Percentiles rank a stretch among this genome's conserved stretches.
Evolutionary conservation across 2,797 vertebrate species (phyloP).

Genomic region (Coluber constrictor): DNA sequence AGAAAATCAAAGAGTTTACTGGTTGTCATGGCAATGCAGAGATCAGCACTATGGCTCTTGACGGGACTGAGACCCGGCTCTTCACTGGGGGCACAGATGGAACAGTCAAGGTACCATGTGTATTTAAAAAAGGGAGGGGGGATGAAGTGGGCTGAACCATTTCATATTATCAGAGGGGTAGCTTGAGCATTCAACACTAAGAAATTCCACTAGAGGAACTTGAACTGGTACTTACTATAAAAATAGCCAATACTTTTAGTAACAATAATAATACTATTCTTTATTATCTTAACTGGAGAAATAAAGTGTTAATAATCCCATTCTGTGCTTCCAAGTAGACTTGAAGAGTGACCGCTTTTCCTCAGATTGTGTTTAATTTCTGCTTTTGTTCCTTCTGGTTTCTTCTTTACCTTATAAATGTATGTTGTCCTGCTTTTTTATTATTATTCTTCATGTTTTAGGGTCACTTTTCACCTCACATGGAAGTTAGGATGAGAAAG

Average conservation of each 20-base stretch:
- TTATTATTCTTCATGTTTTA: neutral
- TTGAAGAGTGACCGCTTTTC: neutral
- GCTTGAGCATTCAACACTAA: neutral
- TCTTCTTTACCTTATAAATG: neutral
- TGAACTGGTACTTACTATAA: neutral
- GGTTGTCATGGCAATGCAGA: conserved; percentile 80
- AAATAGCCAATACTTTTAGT: neutral
- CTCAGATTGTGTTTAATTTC: neutral
- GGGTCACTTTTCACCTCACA: too few species aligned
- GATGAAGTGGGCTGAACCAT: neutral
- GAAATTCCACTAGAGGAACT: neutral
- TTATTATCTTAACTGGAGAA: neutral
- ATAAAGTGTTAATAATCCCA: neutral
- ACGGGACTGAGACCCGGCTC: conserved; percentile 72
- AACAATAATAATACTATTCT: neutral
- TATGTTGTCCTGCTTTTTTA: neutral
- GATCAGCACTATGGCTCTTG: conserved; percentile 77
- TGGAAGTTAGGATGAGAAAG: too few species aligned
- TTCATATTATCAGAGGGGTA: neutral
- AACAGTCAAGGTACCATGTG: conserved; percentile 69
- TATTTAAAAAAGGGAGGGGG: neutral
- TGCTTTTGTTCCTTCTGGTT: neutral
- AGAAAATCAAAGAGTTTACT: conserved; percentile 81
- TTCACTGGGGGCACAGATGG: conserved; percentile 77
- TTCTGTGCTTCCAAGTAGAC: neutral